Evolutionary conservation across 2,797 vertebrate species (phyloP), one percentile per base, ranked within the genome.

Genomic region (Gymnodraco acuticeps): DNA sequence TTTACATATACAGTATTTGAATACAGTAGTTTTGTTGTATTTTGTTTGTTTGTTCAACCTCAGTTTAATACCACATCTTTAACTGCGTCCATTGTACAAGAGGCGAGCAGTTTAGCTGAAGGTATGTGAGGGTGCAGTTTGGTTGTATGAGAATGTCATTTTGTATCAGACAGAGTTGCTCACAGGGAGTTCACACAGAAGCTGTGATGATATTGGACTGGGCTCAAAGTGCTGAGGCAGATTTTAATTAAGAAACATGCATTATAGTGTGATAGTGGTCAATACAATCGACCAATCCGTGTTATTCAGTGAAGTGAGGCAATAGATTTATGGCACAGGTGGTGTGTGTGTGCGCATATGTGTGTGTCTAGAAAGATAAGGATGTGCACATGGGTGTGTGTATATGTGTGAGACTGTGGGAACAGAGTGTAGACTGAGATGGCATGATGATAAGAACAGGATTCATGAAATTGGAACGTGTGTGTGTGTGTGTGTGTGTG

Each of bases 231-330:
- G 86, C 88, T 91, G 91, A 91, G 89, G 70, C 75, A 83, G 85
- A 84, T 86, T 91, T 90, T 89, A 90, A 93, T 92, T 90, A 88
- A 89, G 70, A 87, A 90, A 84, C 74, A 74, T 78, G 68, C 73
- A 81, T 88, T 89, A 82, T 58, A 31, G 65, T 42, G 52, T 61
- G 75, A 87, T 85, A 16, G 79, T 70, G 71, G 70, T 87, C 88
- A 82, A 89, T 87, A 88, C 38, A 17, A 89, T 89, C 67, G 82
- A 92, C 80, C 80, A 48, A 52, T 20, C 52, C 60, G 60, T 50
- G 70, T 78, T 83, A 77, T 88, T 83, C 84, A 78, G 46, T 60
- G 50, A 75, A 45, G 70, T 19, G 62, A 82, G 69, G 61, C 59
- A 68, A 27, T 56, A 42, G 62, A 77, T 82, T 66, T 79, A 84